Evolutionary conservation across 1,140 invertebrate genomes (phyloP).

Genomic region (Hylyphantes graminicola): DNA sequence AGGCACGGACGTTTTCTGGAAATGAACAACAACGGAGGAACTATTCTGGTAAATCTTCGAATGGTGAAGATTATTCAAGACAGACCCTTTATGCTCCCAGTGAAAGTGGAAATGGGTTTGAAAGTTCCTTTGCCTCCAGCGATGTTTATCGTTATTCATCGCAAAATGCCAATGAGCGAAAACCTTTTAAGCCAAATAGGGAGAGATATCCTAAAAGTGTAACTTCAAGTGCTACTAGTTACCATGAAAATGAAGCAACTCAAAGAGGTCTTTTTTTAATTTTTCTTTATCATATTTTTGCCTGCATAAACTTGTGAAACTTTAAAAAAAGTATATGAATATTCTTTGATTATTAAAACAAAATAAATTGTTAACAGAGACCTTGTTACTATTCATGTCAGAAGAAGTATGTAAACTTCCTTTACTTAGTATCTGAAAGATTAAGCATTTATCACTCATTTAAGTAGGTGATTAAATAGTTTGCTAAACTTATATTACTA

Average conservation of each 20-base stretch:
- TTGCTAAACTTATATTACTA: too few species aligned
- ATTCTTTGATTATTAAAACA: too few species aligned
- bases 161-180: background rate
- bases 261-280: slow-evolving; percentile 31
- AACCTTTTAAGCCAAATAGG: background rate
- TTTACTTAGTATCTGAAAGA: too few species aligned
- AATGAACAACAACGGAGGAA: background rate
- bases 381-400: too few species aligned
- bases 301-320: too few species aligned
- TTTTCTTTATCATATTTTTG: background rate
- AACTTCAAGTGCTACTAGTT: background rate
- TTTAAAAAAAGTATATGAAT: too few species aligned
- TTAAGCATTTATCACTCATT: too few species aligned
- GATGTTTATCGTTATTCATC: slow-evolving; percentile 27
- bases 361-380: too few species aligned
- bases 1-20: too few species aligned
- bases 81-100: too few species aligned
- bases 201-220: background rate
- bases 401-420: too few species aligned
- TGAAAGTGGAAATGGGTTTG: background rate
- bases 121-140: background rate
- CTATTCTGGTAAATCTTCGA: background rate
- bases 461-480: too few species aligned
- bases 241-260: slow-evolving; percentile 12
- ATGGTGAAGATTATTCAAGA: background rate